A percentile compares a stretch with the other conserved stretches of the same genome.
Evolutionary conservation across 2,113 vertebrate species (phyloP).

Genomic region (Butastur rufipennis): DNA sequence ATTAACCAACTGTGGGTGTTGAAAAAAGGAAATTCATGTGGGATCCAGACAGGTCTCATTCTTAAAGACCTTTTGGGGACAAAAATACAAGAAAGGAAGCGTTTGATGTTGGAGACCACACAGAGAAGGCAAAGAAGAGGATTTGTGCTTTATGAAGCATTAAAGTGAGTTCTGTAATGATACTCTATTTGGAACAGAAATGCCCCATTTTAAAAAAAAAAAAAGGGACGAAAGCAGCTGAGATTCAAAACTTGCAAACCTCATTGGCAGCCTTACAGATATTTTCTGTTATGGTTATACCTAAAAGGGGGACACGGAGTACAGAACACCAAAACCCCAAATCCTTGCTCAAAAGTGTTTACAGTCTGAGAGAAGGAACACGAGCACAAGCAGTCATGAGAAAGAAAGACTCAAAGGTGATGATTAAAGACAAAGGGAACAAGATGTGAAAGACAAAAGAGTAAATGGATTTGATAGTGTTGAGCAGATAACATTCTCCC

Average conservation of each 20-base stretch:
- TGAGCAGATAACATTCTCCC: background rate
- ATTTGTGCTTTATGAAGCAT: slow-evolving; percentile 29
- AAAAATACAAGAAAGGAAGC: slow-evolving; percentile 30
- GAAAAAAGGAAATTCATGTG: slow-evolving; percentile 37
- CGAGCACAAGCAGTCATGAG: background rate
- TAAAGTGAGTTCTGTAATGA: slow-evolving; percentile 22
- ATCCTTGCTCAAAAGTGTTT: background rate
- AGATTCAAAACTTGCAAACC: background rate
- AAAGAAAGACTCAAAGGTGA: background rate
- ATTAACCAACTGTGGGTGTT: slow-evolving; percentile 21
- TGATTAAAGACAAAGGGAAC: background rate
- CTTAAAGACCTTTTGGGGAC: slow-evolving; percentile 35
- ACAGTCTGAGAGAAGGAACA: background rate
- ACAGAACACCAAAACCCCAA: background rate
- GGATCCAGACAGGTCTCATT: slow-evolving; percentile 30
- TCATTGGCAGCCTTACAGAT: background rate
- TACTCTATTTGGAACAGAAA: slow-evolving; percentile 28
- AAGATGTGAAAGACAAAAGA: background rate
- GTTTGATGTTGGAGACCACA: slow-evolving; percentile 32
- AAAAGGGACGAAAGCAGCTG: background rate
- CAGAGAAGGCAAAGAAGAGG: slow-evolving; percentile 41
- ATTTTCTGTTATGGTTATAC: background rate
- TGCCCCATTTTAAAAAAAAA: background rate
- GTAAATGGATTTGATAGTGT: background rate
- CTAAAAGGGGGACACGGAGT: background rate